Conservation (phyloP, 2,113 vertebrate genomes). For the Corydoras maculifer region DNA sequence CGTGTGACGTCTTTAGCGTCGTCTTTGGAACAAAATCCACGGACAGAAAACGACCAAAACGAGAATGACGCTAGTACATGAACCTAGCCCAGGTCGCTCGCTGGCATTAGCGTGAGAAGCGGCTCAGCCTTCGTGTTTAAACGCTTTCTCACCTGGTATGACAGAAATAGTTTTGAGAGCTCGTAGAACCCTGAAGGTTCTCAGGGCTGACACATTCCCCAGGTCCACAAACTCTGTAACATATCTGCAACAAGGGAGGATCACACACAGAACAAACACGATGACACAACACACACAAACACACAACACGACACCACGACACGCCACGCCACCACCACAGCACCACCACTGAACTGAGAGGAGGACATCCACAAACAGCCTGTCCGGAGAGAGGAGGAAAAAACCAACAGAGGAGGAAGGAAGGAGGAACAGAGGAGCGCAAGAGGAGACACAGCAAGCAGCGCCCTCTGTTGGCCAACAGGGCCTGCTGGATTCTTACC, state of each 20-base stretch:
- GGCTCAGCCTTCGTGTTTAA: constrained; percentile 77
- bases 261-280: constrained; percentile 95
- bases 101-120: constrained; percentile 43
- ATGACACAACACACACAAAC: constrained; percentile 77
- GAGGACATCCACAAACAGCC: constrained; percentile 60
- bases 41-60: constrained; percentile 22
- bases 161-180: constrained; percentile 99
- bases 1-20: constrained; percentile 44
- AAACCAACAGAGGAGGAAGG: constrained; percentile 47
- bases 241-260: constrained; percentile 99
- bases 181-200: constrained; percentile 99
- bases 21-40: constrained; percentile 34
- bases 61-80: constrained; percentile 36
- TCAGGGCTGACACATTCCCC: constrained; percentile 99
- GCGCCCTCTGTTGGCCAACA: constrained; percentile 7
- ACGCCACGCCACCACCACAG: constrained; percentile 68
- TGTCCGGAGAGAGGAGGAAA: constrained; percentile 60
- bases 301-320: constrained; percentile 49
- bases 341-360: constrained; percentile 42
- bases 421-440: constrained; percentile 39
- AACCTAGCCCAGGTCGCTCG: constrained; percentile 37
- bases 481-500: constrained; percentile 72
- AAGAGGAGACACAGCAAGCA: constrained; percentile 28
- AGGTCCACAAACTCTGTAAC: constrained; percentile 99
- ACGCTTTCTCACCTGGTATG: constrained; percentile 98